These are phyloP conservation scores for Erpornis zantholeuca DNA, from an alignment of 2,113 vertebrate genomes.

Conservation along the genomic window DNA sequence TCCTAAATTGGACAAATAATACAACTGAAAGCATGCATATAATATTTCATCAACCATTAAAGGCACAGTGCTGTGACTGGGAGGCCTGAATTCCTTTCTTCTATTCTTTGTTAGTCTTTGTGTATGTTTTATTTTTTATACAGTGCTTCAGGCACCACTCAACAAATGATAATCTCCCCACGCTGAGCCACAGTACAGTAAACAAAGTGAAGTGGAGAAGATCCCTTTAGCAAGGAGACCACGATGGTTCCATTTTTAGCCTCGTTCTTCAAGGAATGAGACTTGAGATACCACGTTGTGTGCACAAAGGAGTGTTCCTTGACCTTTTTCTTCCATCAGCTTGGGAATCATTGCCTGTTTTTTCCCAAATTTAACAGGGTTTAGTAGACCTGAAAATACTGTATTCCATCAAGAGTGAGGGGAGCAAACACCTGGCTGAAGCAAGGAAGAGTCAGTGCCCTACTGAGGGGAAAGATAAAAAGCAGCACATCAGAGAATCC, in stretches of 20 bases:
- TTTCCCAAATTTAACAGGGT: neutral
- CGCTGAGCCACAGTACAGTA: neutral
- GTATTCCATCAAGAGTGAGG: neutral
- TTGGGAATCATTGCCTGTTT: neutral
- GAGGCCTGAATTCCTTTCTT: slow-evolving; percentile 30
- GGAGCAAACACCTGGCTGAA: neutral
- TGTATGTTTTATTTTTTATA: slow-evolving; percentile 9
- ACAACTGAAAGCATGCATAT: neutral
- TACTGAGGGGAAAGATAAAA: neutral
- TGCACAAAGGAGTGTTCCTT: neutral
- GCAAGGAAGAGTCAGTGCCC: neutral
- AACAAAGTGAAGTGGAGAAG: neutral
- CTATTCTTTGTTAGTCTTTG: slow-evolving; percentile 1
- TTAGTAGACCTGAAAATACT: neutral
- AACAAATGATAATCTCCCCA: slow-evolving; percentile 11
- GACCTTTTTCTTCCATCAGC: neutral
- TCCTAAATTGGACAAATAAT: neutral
- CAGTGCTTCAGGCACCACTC: slow-evolving; percentile 36
- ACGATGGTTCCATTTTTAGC: neutral
- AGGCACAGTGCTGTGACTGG: neutral
- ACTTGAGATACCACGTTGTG: neutral
- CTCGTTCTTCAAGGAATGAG: neutral
- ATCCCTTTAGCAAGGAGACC: neutral
- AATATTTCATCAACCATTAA: neutral
- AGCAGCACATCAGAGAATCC: neutral